phyloP scores from a whole-genome alignment of 2,113 vertebrate genomes.

The Hylia prasina region DNA sequence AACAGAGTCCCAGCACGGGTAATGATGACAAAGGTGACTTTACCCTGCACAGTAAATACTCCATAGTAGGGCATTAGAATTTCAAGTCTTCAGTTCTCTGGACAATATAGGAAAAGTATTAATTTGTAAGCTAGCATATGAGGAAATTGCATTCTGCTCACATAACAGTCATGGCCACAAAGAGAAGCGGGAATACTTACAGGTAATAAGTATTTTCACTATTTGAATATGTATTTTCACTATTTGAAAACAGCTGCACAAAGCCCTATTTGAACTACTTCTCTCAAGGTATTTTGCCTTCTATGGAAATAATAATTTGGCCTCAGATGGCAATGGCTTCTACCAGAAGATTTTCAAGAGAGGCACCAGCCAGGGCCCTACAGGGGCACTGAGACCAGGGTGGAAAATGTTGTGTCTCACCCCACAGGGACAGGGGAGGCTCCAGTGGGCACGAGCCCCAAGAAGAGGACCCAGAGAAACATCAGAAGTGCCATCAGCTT shows the following conservation, averaged over 20 bases:
- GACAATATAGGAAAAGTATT: neutral
- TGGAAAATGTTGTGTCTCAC: neutral
- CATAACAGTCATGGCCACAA: neutral
- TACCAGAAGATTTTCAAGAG: neutral
- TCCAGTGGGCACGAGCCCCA: neutral
- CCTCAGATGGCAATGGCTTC: neutral
- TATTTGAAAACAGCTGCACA: neutral
- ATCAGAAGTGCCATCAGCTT: neutral
- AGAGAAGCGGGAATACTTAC: neutral
- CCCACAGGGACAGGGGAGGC: neutral
- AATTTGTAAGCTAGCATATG: neutral
- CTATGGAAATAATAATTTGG: conserved; percentile 14
- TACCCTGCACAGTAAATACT: neutral
- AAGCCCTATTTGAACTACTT: neutral
- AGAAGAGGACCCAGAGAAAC: neutral
- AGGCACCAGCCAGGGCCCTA: neutral
- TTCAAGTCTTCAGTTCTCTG: neutral
- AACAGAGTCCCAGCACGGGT: neutral
- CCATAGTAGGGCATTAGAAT: neutral
- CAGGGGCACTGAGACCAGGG: rapidly evolving
- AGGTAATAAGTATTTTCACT: neutral
- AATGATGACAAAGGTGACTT: neutral
- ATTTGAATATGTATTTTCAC: neutral
- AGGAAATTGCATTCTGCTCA: neutral
- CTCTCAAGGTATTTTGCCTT: conserved; percentile 13